Conservation (phyloP, 2,113 vertebrate genomes). For the Amia ocellicauda region DNA sequence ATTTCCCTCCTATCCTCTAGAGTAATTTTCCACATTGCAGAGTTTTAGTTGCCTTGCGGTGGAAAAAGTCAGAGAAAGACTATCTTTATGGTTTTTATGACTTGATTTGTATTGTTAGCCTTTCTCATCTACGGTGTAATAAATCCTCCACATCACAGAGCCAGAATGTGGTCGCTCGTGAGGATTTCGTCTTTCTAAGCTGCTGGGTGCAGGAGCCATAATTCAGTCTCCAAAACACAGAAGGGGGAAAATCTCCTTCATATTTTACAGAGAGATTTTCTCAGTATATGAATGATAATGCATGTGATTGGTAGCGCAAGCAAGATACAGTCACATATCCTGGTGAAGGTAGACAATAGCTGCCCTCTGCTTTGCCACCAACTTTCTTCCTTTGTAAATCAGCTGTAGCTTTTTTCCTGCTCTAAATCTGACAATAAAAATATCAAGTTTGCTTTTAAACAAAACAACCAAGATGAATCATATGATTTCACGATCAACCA, state of each 20-base stretch:
- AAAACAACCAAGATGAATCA: no score
- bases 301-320: neutral
- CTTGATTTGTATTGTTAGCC: slow-evolving; percentile 50
- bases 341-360: no score
- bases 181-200: neutral
- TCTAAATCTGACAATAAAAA: no score
- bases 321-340: no score
- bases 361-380: no score
- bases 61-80: slow-evolving; percentile 26
- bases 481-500: no score
- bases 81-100: slow-evolving; percentile 32
- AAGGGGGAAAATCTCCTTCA: neutral
- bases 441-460: no score
- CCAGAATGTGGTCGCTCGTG: neutral
- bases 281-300: neutral
- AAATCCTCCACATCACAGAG: slow-evolving; percentile 29
- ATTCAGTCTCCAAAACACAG: neutral
- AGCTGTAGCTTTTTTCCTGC: no score
- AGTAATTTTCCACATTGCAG: slow-evolving; percentile 38
- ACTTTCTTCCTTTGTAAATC: no score
- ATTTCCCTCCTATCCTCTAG: slow-evolving; percentile 8
- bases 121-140: slow-evolving; percentile 42
- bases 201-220: neutral
- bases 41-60: slow-evolving; percentile 47
- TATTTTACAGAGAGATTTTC: neutral